Conservation (phyloP, 2,888 invertebrate species). For the Antitype chi region DNA sequence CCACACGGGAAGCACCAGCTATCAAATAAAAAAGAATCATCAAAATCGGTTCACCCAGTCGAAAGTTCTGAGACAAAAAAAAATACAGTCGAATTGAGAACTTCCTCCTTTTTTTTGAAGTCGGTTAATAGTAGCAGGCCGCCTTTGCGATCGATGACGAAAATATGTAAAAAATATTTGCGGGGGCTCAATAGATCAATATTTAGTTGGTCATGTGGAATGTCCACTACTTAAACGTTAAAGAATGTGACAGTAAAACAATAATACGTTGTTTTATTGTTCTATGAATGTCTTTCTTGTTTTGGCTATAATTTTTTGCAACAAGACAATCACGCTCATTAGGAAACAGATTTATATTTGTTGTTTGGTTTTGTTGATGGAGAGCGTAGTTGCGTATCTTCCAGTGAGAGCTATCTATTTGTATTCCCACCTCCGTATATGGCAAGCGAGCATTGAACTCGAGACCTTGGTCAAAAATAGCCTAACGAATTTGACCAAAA, state of each 20-base stretch:
- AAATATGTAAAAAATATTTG: constrained; percentile 48
- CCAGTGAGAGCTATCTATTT: constrained; percentile 52
- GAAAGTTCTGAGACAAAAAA: no score
- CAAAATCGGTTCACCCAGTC: no score
- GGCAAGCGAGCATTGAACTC: constrained; percentile 82
- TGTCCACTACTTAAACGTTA: constrained; percentile 7
- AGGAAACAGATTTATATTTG: background rate
- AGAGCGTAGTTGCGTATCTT: constrained; percentile 20
- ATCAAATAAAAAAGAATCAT: no score
- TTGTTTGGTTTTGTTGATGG: background rate
- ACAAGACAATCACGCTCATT: background rate
- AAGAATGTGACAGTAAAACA: constrained; percentile 37
- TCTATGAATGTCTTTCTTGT: background rate
- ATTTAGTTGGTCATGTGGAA: constrained; percentile 36
- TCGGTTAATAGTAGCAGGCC: constrained; percentile 30
- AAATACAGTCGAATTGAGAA: no score
- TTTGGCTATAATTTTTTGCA: background rate
- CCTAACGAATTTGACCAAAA: constrained; percentile 82
- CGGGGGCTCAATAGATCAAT: constrained; percentile 36
- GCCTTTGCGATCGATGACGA: constrained; percentile 24
- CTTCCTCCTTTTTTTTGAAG: no score
- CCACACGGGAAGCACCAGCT: no score
- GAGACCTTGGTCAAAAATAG: constrained; percentile 84
- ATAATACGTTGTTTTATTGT: background rate
- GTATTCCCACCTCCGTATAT: constrained; percentile 72